Evolutionary conservation across 2,113 vertebrate species (phyloP), one percentile per base, ranked within the genome.

Genomic region (Dinomys branickii): DNA sequence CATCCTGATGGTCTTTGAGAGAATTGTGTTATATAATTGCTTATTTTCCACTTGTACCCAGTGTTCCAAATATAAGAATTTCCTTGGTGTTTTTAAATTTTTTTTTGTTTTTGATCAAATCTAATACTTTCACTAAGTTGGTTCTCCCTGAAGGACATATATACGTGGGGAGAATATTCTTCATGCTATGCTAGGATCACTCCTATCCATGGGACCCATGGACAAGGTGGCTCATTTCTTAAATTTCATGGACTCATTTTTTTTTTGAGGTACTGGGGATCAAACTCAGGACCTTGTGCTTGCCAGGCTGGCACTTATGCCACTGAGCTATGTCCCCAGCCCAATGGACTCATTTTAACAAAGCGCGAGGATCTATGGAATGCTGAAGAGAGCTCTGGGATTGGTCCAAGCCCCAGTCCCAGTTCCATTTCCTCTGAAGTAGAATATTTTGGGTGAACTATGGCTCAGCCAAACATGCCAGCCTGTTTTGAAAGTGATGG

Each of bases 401-500:
- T 50, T 16, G 7, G 10, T 65, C 17, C 35, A 0, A 16, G 58
- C 16, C 35, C 88, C 33, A 52, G 50, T n/a, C 33, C 41, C 35
- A 65, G 35, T 38, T 54, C 71, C 0, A 92, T 58, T 9, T 69
- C 7, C 38, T 38, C 47, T 30, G 73, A 86, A 3, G 11, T 17
- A 30, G 28, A 41, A 54, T 56, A 84, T 30, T 75, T 35, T 77
- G 54, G 16, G 20, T 65, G 69, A 94, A 94, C 81, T 10, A 71
- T n/a, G 20, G n/a, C 12, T 81, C 71, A 44, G n/a, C 11, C 22
- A 41, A 63, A 77, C 33, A 47, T 26, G 11, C 4, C 58, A 94
- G 50, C 78, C 20, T 20, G 3, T 94, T 96, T 73, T 93, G 83
- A 95, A 95, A 80, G 81, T 75, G 86, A 95, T 54, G 17, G 13